Evolutionary conservation across 2,113 vertebrate genomes (phyloP).

Genomic region (Apeltes quadracus): DNA sequence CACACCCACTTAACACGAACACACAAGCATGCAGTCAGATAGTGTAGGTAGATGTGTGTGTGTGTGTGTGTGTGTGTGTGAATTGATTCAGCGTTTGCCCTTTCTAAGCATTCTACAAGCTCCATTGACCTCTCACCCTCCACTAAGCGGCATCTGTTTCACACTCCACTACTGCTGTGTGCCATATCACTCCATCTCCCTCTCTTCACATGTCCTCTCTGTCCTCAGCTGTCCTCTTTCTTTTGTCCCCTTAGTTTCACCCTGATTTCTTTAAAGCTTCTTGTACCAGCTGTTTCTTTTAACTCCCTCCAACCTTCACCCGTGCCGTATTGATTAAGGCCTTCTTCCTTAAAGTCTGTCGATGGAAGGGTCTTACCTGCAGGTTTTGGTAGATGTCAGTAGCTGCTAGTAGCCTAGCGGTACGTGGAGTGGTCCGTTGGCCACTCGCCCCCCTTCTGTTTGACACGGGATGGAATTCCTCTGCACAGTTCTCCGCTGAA

Average conservation of each 20-base stretch:
- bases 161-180: conserved; percentile 69
- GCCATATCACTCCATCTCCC: conserved; percentile 61
- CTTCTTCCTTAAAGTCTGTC: conserved; percentile 47
- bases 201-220: conserved; percentile 24
- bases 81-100: conserved; percentile 75
- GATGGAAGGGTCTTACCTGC: conserved; percentile 31
- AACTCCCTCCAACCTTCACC: not conserved
- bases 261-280: conserved; percentile 14
- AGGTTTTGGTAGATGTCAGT: conserved; percentile 30
- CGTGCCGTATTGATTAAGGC: conserved; percentile 39
- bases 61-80: conserved; percentile 49
- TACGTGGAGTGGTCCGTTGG: too few relatives aligned
- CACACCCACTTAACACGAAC: conserved; percentile 31
- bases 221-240: conserved; percentile 30
- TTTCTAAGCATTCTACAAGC: conserved; percentile 73
- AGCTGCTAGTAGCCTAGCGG: not conserved
- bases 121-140: conserved; percentile 71
- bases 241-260: conserved; percentile 36
- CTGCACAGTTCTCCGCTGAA: too few relatives aligned
- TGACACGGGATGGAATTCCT: too few relatives aligned
- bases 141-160: conserved; percentile 74
- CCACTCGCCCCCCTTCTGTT: too few relatives aligned
- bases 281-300: not conserved
- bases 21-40: conserved; percentile 19
- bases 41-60: conserved; percentile 36